These are phyloP conservation scores for Zaprionus ghesquierei DNA, from an alignment of 1,140 invertebrate species.

Conservation along the genomic window DNA sequence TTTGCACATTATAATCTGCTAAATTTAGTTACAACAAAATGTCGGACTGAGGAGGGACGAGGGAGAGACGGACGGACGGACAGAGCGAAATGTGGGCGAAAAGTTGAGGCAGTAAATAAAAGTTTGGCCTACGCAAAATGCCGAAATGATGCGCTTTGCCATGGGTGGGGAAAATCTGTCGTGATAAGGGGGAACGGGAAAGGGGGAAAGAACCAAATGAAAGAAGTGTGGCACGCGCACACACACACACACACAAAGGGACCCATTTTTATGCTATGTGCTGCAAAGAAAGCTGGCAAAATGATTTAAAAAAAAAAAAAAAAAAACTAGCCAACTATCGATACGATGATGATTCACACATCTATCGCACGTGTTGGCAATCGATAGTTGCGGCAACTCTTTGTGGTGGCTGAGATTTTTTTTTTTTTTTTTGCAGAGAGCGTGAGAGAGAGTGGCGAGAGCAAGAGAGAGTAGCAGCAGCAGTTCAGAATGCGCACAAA, in stretches of 20 bases:
- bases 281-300: not conserved
- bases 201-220: too few relatives aligned
- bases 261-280: not conserved
- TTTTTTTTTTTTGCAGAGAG: not conserved
- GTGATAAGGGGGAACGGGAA: too few relatives aligned
- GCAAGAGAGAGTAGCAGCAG: not conserved
- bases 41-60: not conserved
- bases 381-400: not conserved
- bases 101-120: slow-evolving; percentile 10
- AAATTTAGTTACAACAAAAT: slow-evolving; percentile 29
- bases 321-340: not conserved
- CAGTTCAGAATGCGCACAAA: slow-evolving; percentile 6
- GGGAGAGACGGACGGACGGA: slow-evolving; percentile 8
- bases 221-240: not conserved
- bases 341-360: not conserved
- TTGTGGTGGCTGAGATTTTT: not conserved
- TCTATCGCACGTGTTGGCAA: not conserved
- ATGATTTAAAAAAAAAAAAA: not conserved
- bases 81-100: slow-evolving; percentile 29
- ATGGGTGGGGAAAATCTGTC: not conserved
- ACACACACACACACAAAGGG: not conserved
- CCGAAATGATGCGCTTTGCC: slow-evolving; percentile 10
- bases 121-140: slow-evolving; percentile 30
- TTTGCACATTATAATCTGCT: slow-evolving; percentile 9
- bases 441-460: not conserved